Evolutionary conservation across 1,140 invertebrate genomes (phyloP), one percentile per base, ranked within the genome.

Genomic region (Aphaenogaster floridana): DNA sequence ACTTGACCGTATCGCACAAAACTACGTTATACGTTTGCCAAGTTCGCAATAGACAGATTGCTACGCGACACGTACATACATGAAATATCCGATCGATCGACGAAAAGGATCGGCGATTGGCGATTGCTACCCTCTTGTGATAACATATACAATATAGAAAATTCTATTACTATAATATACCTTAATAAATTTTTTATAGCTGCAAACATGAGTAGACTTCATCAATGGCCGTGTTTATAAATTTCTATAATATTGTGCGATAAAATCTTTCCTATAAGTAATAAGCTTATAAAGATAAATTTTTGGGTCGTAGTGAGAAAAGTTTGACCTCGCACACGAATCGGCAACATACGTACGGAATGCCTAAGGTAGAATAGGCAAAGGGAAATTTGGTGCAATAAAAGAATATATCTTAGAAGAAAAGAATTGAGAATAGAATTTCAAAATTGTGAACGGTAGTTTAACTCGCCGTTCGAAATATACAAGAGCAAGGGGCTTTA

Each of bases 11-110:
- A 71, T 87, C 86, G 66, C 21, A 45, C 13, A 34, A 52, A 87
- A 87, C 74, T 78, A 45, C 42, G 13, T 86, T 68, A 69, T 50
- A 80, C 85, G 42, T 48, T 86, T 71, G 78, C 28, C 78, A 83
- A 83, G 54, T 15, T 42, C 6, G 28, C 45, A 39, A 63, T 39
- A 87, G 63, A 69, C 50, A 69, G 54, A 71, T 71, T 71, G 78
- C 42, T 59, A 83, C 42, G 54, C 42, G 59, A 78, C 72, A 78
- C 45, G 71, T 85, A 78, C 9, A 28, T 28, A 28, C 28, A 28
- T 28, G 11, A 64, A 54, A 48, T 63, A 15, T 54, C 5, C 45
- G 9, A 66, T 85, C 15, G n/a, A 15, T 36, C 52, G 6, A 8
- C 17, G 15, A 72, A 6, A 34, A 39, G 36, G 5, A 11, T 72